Evolutionary conservation across 2,797 vertebrate genomes (phyloP).

Genomic region (Columba guinea): DNA sequence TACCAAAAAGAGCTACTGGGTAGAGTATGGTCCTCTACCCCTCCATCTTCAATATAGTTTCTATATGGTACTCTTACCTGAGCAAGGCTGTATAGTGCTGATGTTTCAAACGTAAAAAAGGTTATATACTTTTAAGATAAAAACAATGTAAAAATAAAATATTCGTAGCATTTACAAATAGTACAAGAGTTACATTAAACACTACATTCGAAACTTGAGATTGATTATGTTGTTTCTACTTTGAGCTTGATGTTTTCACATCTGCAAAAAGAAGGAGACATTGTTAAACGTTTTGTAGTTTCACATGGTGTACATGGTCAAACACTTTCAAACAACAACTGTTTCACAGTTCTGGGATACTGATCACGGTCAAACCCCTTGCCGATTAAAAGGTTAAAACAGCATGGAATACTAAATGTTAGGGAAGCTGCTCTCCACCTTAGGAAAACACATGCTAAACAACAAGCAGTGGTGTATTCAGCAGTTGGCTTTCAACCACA

Average conservation of each 20-base stretch:
- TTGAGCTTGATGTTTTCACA: constrained; percentile 72
- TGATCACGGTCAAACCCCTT: neutral
- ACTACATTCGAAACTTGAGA: constrained; percentile 68
- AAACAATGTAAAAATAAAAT: constrained; percentile 85
- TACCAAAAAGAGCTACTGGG: neutral
- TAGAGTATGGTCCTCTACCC: neutral
- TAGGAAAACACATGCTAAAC: neutral
- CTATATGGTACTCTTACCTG: constrained; percentile 61
- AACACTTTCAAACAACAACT: neutral
- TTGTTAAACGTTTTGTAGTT: neutral
- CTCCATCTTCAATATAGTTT: neutral
- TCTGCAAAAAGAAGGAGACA: constrained; percentile 68
- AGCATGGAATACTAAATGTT: neutral
- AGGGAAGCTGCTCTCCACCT: neutral
- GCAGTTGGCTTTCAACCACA: neutral
- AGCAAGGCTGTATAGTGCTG: constrained; percentile 70
- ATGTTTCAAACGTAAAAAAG: constrained; percentile 74
- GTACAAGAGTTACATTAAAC: constrained; percentile 77
- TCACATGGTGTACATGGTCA: rapidly evolving
- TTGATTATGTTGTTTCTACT: constrained; percentile 59
- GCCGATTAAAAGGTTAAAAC: neutral
- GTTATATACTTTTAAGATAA: constrained; percentile 77
- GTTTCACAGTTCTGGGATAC: neutral
- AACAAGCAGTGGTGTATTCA: neutral
- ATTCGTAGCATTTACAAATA: constrained; percentile 84